A percentile compares a stretch with the other conserved stretches of the same genome.
Conservation (phyloP, 2,797 vertebrate genomes). For the Anolis apletophallus region DNA sequence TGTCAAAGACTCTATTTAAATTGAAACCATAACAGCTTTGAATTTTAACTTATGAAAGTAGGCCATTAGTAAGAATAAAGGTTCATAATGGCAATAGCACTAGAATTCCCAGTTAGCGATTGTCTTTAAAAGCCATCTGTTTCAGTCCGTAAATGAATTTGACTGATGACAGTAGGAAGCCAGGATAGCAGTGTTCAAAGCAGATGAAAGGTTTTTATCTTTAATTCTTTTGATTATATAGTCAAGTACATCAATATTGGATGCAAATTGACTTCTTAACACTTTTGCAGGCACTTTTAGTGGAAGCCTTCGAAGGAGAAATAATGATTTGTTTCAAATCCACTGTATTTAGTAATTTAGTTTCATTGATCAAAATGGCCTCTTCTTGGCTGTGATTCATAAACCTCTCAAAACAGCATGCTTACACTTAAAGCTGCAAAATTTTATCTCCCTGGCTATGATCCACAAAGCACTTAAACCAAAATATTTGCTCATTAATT, state of each 20-base stretch:
- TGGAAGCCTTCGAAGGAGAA: neutral
- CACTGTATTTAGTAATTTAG: slow-evolving; percentile 11
- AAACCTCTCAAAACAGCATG: slow-evolving; percentile 16
- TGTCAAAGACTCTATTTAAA: neutral
- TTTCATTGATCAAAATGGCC: slow-evolving; percentile 9
- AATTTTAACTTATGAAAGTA: neutral
- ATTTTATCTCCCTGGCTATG: neutral
- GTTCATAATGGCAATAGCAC: neutral
- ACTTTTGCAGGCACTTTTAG: slow-evolving; percentile 6
- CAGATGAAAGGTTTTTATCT: slow-evolving; percentile 5
- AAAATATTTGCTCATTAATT: slow-evolving; percentile 5
- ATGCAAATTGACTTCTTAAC: slow-evolving; percentile 16
- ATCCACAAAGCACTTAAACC: slow-evolving; percentile 12
- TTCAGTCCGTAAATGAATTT: slow-evolving; percentile 23
- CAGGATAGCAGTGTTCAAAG: neutral
- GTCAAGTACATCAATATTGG: slow-evolving; percentile 8
- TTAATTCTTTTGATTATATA: slow-evolving; percentile 26
- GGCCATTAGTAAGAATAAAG: neutral
- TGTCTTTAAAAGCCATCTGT: slow-evolving; percentile 9
- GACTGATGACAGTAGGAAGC: neutral
- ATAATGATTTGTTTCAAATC: slow-evolving; percentile 16
- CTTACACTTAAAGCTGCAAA: slow-evolving; percentile 16
- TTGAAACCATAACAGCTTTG: neutral
- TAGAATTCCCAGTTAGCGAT: slow-evolving; percentile 2
- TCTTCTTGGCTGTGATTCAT: slow-evolving; percentile 16